Percentiles rank a stretch among this genome's conserved stretches.
Conservation (phyloP, 2,113 vertebrate genomes). For the Sporophila hypoxantha region DNA sequence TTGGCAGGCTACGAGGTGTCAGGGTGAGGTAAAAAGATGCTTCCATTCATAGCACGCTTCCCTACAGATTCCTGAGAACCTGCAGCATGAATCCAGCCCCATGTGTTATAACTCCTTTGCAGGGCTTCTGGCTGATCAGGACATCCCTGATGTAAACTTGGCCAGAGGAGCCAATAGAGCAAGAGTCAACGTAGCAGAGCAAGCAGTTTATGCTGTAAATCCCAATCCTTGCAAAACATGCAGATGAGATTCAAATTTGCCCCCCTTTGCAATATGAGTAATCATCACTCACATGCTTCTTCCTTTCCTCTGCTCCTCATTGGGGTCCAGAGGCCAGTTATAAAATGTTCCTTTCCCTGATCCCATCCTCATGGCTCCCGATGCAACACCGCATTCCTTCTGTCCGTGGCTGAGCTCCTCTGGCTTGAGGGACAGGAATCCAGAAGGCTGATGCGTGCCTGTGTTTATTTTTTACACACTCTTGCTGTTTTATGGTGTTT, state of each 20-base stretch:
- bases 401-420: not conserved
- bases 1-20: not conserved
- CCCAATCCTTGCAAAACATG: not conserved
- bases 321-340: not conserved
- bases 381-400: slow-evolving; percentile 28
- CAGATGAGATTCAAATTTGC: not conserved
- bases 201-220: not conserved
- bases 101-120: not conserved
- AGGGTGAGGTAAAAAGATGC: not conserved
- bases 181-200: not conserved
- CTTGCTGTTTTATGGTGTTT: slow-evolving; percentile 56
- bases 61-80: not conserved
- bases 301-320: not conserved
- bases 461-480: slow-evolving; percentile 59
- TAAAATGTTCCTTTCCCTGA: slow-evolving; percentile 20
- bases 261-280: not conserved
- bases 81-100: not conserved
- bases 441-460: slow-evolving; percentile 48
- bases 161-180: not conserved
- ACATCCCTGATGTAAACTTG: not conserved
- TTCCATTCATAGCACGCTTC: not conserved
- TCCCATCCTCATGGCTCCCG: not conserved
- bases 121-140: not conserved
- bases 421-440: not conserved
- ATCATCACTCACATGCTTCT: not conserved